phyloP scores from a whole-genome alignment of 2,113 vertebrate species.

The Peromyscus californicus region DNA sequence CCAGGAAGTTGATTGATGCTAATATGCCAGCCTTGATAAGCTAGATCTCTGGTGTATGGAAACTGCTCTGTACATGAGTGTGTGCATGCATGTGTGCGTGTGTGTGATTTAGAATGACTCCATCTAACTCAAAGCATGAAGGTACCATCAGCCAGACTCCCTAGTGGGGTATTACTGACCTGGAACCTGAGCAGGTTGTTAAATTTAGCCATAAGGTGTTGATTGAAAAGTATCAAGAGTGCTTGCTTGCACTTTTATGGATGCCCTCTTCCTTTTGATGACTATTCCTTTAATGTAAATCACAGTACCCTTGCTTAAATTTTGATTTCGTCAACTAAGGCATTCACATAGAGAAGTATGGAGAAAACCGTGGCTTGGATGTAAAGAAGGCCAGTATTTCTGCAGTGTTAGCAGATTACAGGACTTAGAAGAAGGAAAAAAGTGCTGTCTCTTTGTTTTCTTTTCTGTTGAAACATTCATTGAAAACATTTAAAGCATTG shows the following conservation, averaged over 20 bases:
- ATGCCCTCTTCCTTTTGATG: slow-evolving; percentile 21
- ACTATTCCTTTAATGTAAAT: slow-evolving; percentile 57
- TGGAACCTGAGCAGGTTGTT: slow-evolving; percentile 13
- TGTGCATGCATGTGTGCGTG: not conserved
- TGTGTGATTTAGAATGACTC: slow-evolving; percentile 47
- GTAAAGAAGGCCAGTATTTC: slow-evolving; percentile 27
- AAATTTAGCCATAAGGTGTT: slow-evolving; percentile 41
- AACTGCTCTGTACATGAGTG: not conserved
- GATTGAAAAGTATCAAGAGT: slow-evolving; percentile 5
- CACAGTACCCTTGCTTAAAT: not conserved
- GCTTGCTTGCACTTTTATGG: slow-evolving; percentile 52
- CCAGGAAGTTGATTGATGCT: not conserved
- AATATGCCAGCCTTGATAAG: not conserved
- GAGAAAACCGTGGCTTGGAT: not conserved
- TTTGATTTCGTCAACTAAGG: slow-evolving; percentile 45
- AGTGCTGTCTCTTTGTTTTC: slow-evolving; percentile 64
- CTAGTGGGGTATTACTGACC: not conserved
- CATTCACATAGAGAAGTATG: slow-evolving; percentile 20
- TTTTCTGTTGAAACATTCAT: slow-evolving; percentile 74
- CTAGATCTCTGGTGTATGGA: not conserved
- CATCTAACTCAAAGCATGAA: slow-evolving; percentile 50
- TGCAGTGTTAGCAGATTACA: slow-evolving; percentile 63
- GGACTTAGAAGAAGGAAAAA: slow-evolving; percentile 6
- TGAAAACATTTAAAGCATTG: slow-evolving; percentile 66
- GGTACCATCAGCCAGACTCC: not conserved